phyloP scores from a whole-genome alignment of 2,888 invertebrate species.

The Lithophane leautieri region DNA sequence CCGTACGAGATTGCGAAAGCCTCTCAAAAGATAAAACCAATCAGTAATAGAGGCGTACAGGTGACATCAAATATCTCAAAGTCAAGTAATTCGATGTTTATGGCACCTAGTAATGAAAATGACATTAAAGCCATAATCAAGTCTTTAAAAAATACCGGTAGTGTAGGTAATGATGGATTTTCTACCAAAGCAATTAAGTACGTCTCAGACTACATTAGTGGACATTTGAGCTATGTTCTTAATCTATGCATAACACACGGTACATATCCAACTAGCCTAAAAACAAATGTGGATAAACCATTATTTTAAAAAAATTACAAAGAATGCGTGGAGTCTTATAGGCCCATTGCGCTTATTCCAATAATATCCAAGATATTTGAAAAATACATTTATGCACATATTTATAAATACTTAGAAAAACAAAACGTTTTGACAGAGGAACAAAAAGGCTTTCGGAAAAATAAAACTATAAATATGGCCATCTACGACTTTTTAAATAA shows the following conservation, averaged over 20 bases:
- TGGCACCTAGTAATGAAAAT: background rate
- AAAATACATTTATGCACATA: too few species aligned
- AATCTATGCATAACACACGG: too few species aligned
- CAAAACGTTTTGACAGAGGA: background rate
- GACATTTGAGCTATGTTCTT: too few species aligned
- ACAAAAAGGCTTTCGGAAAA: background rate
- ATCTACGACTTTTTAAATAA: background rate
- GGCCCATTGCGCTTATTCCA: too few species aligned
- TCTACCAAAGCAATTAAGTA: too few species aligned
- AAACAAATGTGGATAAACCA: too few species aligned
- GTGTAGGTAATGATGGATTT: background rate
- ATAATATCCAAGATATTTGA: too few species aligned
- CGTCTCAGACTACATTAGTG: too few species aligned
- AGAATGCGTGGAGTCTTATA: too few species aligned
- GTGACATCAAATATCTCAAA: background rate
- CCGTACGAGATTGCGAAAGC: background rate
- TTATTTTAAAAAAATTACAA: too few species aligned
- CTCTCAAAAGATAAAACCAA: background rate
- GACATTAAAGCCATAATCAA: background rate
- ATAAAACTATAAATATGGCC: background rate
- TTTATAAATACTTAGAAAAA: too few species aligned
- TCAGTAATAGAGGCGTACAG: background rate
- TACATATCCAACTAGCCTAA: too few species aligned
- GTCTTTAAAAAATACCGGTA: background rate
- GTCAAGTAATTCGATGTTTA: background rate